Evolutionary conservation across 2,888 invertebrate genomes (phyloP).

Genomic region (Andrena camellia): DNA sequence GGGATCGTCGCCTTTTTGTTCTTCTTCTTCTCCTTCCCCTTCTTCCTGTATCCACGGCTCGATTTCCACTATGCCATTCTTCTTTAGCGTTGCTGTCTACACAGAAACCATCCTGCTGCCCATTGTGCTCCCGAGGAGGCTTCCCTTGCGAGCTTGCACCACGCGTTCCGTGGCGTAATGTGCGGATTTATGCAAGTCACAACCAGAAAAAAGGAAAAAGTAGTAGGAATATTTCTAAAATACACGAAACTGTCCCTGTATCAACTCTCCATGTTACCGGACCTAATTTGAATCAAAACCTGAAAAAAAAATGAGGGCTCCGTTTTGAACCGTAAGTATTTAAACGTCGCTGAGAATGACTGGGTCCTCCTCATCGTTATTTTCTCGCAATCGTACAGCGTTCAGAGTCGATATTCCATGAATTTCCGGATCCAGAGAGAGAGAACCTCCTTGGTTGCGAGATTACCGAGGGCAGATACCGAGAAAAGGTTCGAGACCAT

Average conservation of each 20-base stretch:
- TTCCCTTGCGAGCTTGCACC: conserved; percentile 20
- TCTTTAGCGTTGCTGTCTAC: conserved; percentile 31
- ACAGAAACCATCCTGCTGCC: conserved; percentile 16
- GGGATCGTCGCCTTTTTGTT: conserved; percentile 9
- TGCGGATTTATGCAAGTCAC: not conserved
- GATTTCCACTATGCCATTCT: conserved; percentile 42
- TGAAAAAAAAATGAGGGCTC: too few species aligned
- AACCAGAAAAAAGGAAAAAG: too few species aligned
- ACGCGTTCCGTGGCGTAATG: not conserved
- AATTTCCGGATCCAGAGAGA: conserved; percentile 59
- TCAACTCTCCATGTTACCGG: too few species aligned
- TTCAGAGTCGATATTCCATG: conserved; percentile 48
- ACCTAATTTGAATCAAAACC: too few species aligned
- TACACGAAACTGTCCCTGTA: too few species aligned
- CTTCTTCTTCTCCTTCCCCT: conserved; percentile 13
- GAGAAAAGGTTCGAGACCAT: conserved; percentile 55
- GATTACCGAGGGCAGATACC: conserved; percentile 68
- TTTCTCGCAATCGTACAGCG: conserved; percentile 30
- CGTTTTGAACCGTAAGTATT: not conserved
- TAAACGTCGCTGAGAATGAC: not conserved
- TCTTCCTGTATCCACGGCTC: conserved; percentile 30
- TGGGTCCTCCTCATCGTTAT: conserved; percentile 7
- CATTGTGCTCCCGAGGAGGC: conserved; percentile 43
- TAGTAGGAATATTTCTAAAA: too few species aligned
- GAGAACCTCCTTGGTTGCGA: conserved; percentile 54